Conservation (phyloP, 2,113 vertebrate genomes). For the Sylvia atricapilla region DNA sequence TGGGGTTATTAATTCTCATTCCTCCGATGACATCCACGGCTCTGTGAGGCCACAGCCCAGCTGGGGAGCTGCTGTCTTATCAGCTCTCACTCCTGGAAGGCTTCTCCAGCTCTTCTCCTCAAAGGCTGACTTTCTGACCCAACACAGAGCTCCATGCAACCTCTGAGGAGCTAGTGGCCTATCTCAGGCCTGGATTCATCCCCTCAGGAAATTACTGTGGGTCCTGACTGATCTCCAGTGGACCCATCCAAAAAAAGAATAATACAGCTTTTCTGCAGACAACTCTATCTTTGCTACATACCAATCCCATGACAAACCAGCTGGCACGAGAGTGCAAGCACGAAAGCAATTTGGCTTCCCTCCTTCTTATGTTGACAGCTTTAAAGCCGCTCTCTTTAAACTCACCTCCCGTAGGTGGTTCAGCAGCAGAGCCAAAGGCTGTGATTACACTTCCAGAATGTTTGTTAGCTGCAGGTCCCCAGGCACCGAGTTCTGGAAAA, state of each 20-base stretch:
- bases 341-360: slow-evolving; percentile 68
- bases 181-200: slow-evolving; percentile 37
- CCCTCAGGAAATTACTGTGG: slow-evolving; percentile 47
- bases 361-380: slow-evolving; percentile 66
- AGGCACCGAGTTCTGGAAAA: slow-evolving; percentile 70
- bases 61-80: slow-evolving; percentile 55
- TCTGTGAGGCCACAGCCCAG: slow-evolving; percentile 38
- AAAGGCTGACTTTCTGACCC: slow-evolving; percentile 40
- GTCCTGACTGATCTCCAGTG: slow-evolving; percentile 53
- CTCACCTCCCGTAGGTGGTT: slow-evolving; percentile 74
- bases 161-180: slow-evolving; percentile 4
- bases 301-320: slow-evolving; percentile 69
- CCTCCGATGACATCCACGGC: neutral
- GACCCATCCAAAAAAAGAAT: slow-evolving; percentile 60
- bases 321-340: slow-evolving; percentile 55
- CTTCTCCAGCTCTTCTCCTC: slow-evolving; percentile 41
- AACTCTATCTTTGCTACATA: slow-evolving; percentile 70
- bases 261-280: slow-evolving; percentile 60
- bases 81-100: slow-evolving; percentile 49
- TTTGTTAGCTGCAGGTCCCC: slow-evolving; percentile 71
- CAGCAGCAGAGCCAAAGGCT: slow-evolving; percentile 66
- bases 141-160: neutral
- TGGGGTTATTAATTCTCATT: slow-evolving; percentile 25
- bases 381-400: slow-evolving; percentile 73
- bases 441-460: slow-evolving; percentile 71